Conservation (phyloP, 2,113 vertebrate species). For the Trematocara unimaculatum region DNA sequence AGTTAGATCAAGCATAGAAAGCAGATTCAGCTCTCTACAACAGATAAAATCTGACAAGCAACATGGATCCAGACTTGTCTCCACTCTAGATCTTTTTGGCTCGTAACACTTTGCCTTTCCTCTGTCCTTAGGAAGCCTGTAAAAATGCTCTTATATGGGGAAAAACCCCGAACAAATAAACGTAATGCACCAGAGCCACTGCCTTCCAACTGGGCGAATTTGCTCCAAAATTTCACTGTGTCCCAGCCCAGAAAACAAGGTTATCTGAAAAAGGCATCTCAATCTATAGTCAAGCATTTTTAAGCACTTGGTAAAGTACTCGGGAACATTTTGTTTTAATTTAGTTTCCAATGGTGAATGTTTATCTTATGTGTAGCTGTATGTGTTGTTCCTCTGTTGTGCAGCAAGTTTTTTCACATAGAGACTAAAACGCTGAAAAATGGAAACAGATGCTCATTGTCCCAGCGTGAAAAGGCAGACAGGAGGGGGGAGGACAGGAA, state of each 20-base stretch:
- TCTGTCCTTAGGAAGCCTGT: conserved; percentile 12
- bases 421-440: conserved; percentile 55
- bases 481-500: background rate
- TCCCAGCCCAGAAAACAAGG: conserved; percentile 12
- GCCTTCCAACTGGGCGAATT: conserved; percentile 47
- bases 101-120: conserved; percentile 13
- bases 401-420: conserved; percentile 28
- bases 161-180: conserved; percentile 37
- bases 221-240: conserved; percentile 27
- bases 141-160: conserved; percentile 38
- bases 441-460: conserved; percentile 73
- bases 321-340: conserved; percentile 59
- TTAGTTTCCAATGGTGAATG: conserved; percentile 33
- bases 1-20: conserved; percentile 57
- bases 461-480: conserved; percentile 31
- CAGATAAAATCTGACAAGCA: conserved; percentile 63
- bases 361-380: conserved; percentile 46
- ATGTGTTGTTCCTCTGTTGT: conserved; percentile 46
- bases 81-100: conserved; percentile 38
- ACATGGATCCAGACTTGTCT: conserved; percentile 52
- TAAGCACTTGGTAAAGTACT: conserved; percentile 40
- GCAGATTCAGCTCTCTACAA: conserved; percentile 34
- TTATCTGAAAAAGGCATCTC: conserved; percentile 44
- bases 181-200: conserved; percentile 18
- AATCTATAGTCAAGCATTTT: conserved; percentile 29